phyloP scores from a whole-genome alignment of 2,888 invertebrate species.

The Ochropacha duplaris region DNA sequence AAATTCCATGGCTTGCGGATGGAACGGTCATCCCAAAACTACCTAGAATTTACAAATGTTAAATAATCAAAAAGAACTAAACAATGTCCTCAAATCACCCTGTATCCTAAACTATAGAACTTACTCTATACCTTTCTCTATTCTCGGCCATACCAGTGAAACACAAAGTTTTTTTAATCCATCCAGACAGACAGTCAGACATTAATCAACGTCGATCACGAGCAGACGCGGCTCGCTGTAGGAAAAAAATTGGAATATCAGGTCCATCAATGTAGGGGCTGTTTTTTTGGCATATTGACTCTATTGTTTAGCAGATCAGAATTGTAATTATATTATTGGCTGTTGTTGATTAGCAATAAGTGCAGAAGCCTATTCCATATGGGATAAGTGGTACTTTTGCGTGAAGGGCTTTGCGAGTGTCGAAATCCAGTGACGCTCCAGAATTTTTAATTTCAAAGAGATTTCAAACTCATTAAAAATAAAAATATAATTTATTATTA shows the following conservation, averaged over 20 bases:
- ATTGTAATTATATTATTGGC: not conserved
- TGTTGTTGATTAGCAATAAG: not conserved
- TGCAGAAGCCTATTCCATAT: too few relatives aligned
- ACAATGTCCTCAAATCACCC: too few relatives aligned
- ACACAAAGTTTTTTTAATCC: constrained; percentile 78
- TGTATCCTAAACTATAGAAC: not conserved
- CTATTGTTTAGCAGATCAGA: constrained; percentile 30
- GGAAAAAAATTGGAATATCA: constrained; percentile 29
- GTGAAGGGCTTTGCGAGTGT: too few relatives aligned
- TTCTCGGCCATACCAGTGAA: constrained; percentile 58
- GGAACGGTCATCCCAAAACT: too few relatives aligned
- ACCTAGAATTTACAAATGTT: too few relatives aligned
- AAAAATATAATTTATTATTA: too few relatives aligned
- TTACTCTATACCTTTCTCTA: constrained; percentile 36
- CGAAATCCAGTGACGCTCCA: too few relatives aligned
- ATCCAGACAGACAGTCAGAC: constrained; percentile 67
- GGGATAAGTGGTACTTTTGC: too few relatives aligned
- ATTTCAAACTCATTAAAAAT: too few relatives aligned
- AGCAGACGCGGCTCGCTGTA: constrained; percentile 47
- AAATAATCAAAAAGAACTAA: too few relatives aligned
- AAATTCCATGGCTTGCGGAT: too few relatives aligned
- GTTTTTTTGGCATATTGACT: constrained; percentile 28
- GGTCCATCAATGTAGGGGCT: constrained; percentile 12
- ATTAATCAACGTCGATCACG: constrained; percentile 81
- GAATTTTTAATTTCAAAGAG: too few relatives aligned